Percentiles rank a stretch among this genome's conserved stretches.
phyloP scores from a whole-genome alignment of 2,888 invertebrate species.

The Furcula furcula region DNA sequence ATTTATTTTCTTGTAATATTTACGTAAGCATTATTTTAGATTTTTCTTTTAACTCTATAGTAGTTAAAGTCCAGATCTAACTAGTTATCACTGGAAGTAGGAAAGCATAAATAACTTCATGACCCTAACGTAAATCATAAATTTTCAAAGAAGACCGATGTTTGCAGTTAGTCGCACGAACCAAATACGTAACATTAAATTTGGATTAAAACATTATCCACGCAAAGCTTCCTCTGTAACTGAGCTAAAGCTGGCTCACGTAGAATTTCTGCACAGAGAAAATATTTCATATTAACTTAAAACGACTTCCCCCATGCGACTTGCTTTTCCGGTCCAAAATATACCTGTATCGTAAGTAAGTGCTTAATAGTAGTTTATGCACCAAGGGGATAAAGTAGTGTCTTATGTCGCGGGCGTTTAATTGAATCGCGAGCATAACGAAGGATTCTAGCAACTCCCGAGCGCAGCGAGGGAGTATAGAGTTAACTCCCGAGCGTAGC shows the following conservation, averaged over 20 bases:
- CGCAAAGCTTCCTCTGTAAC: neutral
- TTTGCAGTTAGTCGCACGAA: neutral
- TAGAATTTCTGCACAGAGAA: neutral
- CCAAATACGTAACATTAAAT: neutral
- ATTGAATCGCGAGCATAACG: no score
- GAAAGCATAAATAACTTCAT: neutral
- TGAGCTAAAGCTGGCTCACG: neutral
- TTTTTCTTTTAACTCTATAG: no score
- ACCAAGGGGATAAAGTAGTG: no score
- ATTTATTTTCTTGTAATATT: no score
- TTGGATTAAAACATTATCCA: neutral
- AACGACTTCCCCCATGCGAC: conserved; percentile 7
- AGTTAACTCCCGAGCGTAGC: no score
- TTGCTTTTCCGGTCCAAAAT: neutral
- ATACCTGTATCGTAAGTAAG: no score
- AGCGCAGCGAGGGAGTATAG: no score
- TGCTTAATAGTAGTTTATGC: neutral
- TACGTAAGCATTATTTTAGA: no score
- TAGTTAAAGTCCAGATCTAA: no score
- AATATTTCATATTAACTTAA: conserved; percentile 4
- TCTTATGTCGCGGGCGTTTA: no score
- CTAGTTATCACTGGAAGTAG: no score
- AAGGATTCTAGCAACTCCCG: no score
- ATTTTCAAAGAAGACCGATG: neutral
- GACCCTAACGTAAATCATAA: neutral